Conservation (phyloP, 2,113 vertebrate species). For the Alligator mississippiensis region DNA sequence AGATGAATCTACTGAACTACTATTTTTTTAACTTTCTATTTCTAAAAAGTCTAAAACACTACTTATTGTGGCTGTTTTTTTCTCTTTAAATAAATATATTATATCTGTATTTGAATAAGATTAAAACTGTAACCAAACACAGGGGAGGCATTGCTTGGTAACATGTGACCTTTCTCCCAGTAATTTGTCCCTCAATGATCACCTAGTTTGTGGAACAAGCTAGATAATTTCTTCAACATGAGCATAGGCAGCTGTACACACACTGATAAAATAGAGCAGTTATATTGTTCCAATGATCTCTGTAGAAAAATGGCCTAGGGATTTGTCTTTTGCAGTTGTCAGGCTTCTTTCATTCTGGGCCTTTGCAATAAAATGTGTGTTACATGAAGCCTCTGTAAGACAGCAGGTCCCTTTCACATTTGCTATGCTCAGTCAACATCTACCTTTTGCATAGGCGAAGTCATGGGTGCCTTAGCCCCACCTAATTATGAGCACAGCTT, state of each 20-base stretch:
- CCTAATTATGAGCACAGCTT: neutral
- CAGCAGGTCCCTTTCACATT: slow-evolving; percentile 75
- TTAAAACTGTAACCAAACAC: slow-evolving; percentile 18
- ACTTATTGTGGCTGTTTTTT: slow-evolving; percentile 77
- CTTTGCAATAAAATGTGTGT: slow-evolving; percentile 74
- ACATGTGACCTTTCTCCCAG: slow-evolving; percentile 40
- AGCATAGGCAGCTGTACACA: slow-evolving; percentile 73
- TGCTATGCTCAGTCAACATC: slow-evolving; percentile 77
- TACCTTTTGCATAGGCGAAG: slow-evolving; percentile 27
- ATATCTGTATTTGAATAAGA: slow-evolving; percentile 59
- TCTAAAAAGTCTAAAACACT: slow-evolving; percentile 60
- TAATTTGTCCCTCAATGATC: slow-evolving; percentile 57
- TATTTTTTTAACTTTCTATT: slow-evolving; percentile 83
- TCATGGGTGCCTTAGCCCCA: neutral
- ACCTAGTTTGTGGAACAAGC: slow-evolving; percentile 72
- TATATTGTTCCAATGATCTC: slow-evolving; percentile 32
- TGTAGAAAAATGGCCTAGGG: slow-evolving; percentile 35
- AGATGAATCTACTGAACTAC: slow-evolving; percentile 76
- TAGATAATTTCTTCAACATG: slow-evolving; percentile 81
- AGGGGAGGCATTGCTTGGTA: neutral
- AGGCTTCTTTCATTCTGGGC: slow-evolving; percentile 72
- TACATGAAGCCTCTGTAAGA: slow-evolving; percentile 68
- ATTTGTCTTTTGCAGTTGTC: slow-evolving; percentile 72
- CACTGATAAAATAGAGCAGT: slow-evolving; percentile 54
- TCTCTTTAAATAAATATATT: slow-evolving; percentile 71